phyloP scores from a whole-genome alignment of 2,113 vertebrate genomes.

The Pungitius pungitius region DNA sequence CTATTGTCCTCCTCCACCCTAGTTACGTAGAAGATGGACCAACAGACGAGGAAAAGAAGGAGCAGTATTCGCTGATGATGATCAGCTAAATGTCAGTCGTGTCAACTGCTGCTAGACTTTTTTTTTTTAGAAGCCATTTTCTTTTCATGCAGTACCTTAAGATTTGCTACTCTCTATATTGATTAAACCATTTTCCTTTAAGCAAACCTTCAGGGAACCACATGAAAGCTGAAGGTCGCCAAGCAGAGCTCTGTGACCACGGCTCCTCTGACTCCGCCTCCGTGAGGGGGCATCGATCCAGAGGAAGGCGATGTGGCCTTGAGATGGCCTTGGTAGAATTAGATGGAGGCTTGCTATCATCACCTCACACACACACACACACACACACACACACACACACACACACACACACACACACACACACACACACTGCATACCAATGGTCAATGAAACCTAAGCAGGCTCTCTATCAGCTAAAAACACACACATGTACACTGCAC shows the following conservation, averaged over 20 bases:
- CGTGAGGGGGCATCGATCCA: slow-evolving; percentile 55
- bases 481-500: not conserved
- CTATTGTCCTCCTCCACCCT: not conserved
- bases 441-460: slow-evolving; percentile 33
- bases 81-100: not conserved
- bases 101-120: not conserved
- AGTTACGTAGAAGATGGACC: too few species aligned
- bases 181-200: not conserved
- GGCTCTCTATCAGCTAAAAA: slow-evolving; percentile 12
- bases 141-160: not conserved
- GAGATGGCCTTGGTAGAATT: slow-evolving; percentile 67
- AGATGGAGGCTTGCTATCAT: slow-evolving; percentile 61
- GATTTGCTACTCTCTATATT: too few species aligned
- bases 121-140: too few species aligned
- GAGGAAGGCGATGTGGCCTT: slow-evolving; percentile 64
- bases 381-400: slow-evolving; percentile 14
- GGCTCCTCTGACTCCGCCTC: slow-evolving; percentile 8
- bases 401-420: slow-evolving; percentile 14
- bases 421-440: slow-evolving; percentile 37
- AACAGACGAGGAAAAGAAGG: too few species aligned
- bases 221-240: not conserved
- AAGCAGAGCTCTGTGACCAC: slow-evolving; percentile 24
- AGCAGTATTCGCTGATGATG: too few species aligned
- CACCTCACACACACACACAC: slow-evolving; percentile 33
- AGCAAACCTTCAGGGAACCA: not conserved